Evolutionary conservation across 2,888 invertebrate species (phyloP), one percentile per base, ranked within the genome.

Genomic region (Drosophila niveifrons): DNA sequence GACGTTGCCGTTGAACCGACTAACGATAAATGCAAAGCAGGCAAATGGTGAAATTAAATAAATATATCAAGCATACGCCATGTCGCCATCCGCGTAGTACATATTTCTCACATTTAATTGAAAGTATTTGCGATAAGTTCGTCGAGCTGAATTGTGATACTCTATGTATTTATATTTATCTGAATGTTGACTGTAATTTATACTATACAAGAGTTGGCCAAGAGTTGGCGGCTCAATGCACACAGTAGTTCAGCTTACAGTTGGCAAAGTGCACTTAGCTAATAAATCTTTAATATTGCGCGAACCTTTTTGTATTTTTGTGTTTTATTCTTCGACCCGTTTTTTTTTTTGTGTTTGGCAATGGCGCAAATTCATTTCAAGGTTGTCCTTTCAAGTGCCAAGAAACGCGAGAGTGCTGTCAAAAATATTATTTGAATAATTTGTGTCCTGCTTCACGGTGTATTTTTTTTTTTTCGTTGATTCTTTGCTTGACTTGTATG

Each of bases 401-500:
- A 67, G 58, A 53, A 62, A 23, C 56, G 65, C 72, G 80, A 81
- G 82, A 80, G 62, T 65, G 83, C 88, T 89, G 83, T 84, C 83
- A 89, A 89, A 83, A 80, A 88, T 89, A 64, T 79, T 88, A 74
- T 80, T 76, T 89, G 83, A 85, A 83, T 83, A 83, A 83, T 89
- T 83, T 83, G 83, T 88, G 88, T 72, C 67, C 85, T 64, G 70
- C 75, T 65, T 61, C 46, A 59, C 29, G 46, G 41, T 29, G 17
- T 46, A 52, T 53, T 65, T 51, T 69, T 66, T 23, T 44, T 53
- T 51, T 48, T 18, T 11, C 11, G 3, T 55, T 41, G 28, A 48
- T 59, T 67, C 59, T 31, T 51, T 39, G 43, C 46, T 80, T 44
- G 53, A 28, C 29, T 62, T 58, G 15, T 28, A 31, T 48, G 36